phyloP scores from a whole-genome alignment of 2,113 vertebrate species.

The Oncorhynchus masou region DNA sequence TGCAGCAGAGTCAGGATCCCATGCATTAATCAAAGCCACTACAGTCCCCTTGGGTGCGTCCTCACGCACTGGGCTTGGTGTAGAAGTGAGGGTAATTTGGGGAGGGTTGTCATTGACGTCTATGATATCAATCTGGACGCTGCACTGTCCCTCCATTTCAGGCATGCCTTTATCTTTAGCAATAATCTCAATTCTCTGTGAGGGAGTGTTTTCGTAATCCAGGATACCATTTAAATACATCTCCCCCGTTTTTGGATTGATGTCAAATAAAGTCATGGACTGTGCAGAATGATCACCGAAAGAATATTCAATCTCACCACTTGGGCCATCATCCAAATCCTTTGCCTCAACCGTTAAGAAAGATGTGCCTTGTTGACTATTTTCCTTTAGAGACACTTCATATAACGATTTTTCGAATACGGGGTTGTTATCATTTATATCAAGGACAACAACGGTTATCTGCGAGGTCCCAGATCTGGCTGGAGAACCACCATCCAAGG shows the following conservation, averaged over 20 bases:
- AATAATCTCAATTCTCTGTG: constrained; percentile 58
- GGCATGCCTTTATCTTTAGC: constrained; percentile 67
- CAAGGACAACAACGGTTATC: constrained; percentile 76
- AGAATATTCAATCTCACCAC: constrained; percentile 76
- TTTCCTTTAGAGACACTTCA: constrained; percentile 73
- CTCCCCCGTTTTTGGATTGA: constrained; percentile 67
- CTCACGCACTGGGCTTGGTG: constrained; percentile 78
- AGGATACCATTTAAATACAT: constrained; percentile 62
- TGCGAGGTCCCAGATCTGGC: constrained; percentile 73
- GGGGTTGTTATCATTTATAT: constrained; percentile 82
- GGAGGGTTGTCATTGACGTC: constrained; percentile 75
- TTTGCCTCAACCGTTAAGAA: constrained; percentile 75
- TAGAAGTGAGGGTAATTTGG: constrained; percentile 62
- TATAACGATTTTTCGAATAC: constrained; percentile 74
- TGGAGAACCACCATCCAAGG: constrained; percentile 78
- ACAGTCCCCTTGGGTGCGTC: constrained; percentile 77
- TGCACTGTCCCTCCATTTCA: constrained; percentile 68
- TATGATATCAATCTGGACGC: constrained; percentile 52
- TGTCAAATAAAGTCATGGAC: constrained; percentile 55
- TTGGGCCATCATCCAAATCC: constrained; percentile 75
- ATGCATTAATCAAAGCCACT: constrained; percentile 78
- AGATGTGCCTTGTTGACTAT: constrained; percentile 62
- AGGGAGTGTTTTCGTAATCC: constrained; percentile 63
- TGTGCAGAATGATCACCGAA: constrained; percentile 78
- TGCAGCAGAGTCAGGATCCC: constrained; percentile 74